Percentiles rank a stretch among this genome's conserved stretches.
These are phyloP conservation scores for Microplitis manilae DNA, from an alignment of 2,888 invertebrate species.

Conservation along the genomic window DNA sequence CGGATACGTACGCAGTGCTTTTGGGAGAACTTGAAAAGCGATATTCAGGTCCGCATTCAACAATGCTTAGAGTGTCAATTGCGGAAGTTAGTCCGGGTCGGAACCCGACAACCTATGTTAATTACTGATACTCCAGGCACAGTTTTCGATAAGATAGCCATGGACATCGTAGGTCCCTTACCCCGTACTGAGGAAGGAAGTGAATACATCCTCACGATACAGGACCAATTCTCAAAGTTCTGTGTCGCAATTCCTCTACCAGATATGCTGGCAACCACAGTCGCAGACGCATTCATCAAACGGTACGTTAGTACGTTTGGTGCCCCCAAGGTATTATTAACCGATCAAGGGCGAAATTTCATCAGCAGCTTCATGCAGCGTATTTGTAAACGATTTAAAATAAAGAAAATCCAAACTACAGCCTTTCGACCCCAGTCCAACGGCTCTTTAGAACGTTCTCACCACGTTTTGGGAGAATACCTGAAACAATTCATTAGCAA, in stretches of 20 bases:
- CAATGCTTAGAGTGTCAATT: constrained; percentile 30
- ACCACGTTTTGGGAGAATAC: background rate
- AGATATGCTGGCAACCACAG: too few species aligned
- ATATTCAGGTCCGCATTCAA: constrained; percentile 28
- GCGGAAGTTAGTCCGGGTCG: constrained; percentile 30
- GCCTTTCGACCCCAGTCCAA: background rate
- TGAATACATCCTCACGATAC: too few species aligned
- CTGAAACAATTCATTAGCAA: background rate
- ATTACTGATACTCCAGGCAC: constrained; percentile 37
- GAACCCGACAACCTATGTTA: constrained; percentile 36
- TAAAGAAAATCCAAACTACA: background rate
- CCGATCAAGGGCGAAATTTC: too few species aligned
- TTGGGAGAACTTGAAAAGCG: constrained; percentile 33
- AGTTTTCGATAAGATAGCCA: constrained; percentile 16
- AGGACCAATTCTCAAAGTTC: too few species aligned
- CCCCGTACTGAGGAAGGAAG: too few species aligned
- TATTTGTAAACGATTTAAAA: background rate
- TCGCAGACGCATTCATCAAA: too few species aligned
- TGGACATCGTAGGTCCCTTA: too few species aligned
- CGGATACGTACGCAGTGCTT: constrained; percentile 31
- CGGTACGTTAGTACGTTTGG: too few species aligned
- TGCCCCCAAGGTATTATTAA: too few species aligned
- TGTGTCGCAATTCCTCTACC: too few species aligned
- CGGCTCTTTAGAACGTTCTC: background rate
- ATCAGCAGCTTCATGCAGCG: background rate